Conservation (phyloP, 35 echinoderm and acorn worm species). For the Ptychodera flava region DNA sequence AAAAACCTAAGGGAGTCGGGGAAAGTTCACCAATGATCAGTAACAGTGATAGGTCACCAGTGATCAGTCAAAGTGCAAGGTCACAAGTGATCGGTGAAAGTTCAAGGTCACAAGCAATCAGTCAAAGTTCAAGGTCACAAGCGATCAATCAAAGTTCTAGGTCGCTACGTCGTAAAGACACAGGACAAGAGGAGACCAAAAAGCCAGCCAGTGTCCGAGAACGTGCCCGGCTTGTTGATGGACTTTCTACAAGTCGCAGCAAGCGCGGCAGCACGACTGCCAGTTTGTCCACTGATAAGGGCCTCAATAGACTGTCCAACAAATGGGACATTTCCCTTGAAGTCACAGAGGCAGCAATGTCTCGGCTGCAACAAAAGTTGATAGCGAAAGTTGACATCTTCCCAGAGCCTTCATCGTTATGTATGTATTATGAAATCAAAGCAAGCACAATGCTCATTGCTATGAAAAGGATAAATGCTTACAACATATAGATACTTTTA, state of each 20-base stretch:
- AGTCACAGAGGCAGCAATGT: neutral
- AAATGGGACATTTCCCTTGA: neutral
- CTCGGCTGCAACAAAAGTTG: neutral
- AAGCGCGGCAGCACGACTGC: neutral
- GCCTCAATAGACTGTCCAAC: neutral
- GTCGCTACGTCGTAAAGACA: no score
- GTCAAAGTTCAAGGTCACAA: no score
- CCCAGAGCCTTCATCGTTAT: neutral
- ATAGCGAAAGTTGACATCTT: slow-evolving; percentile 1
- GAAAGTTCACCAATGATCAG: no score
- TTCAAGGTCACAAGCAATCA: no score
- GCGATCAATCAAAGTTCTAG: no score
- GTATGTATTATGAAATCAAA: neutral
- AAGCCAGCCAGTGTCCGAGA: neutral
- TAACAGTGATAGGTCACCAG: no score
- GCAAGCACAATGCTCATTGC: neutral
- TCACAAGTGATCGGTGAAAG: no score
- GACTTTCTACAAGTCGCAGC: neutral
- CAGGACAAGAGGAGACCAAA: no score
- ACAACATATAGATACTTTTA: no score
- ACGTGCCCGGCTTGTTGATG: neutral
- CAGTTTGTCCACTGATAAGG: neutral
- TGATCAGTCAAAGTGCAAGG: no score
- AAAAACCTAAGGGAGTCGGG: neutral
- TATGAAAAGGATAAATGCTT: no score